Percentiles rank a stretch among this genome's conserved stretches.
Evolutionary conservation across 1,140 invertebrate genomes (phyloP).

Genomic region (Hycleus phaleratus): DNA sequence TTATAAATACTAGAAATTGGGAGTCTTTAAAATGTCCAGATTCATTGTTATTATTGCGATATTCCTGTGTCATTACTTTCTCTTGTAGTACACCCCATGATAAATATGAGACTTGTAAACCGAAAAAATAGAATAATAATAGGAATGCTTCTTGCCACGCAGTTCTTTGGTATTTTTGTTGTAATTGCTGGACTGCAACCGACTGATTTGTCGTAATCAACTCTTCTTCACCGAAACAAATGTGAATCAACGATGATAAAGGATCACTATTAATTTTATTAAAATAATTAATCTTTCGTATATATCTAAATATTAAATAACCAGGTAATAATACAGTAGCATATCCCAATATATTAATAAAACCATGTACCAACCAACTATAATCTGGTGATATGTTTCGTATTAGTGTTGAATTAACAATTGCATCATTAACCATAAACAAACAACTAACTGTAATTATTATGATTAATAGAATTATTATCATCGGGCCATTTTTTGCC

Average conservation of each 20-base stretch:
- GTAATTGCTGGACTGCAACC: slow-evolving; percentile 13
- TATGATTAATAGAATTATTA: too few relatives aligned
- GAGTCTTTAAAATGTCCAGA: slow-evolving; percentile 79
- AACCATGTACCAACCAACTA: slow-evolving; percentile 68
- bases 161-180: slow-evolving; percentile 33
- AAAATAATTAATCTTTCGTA: slow-evolving; percentile 71
- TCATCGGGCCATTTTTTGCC: too few relatives aligned
- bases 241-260: slow-evolving; percentile 47
- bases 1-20: slow-evolving; percentile 92
- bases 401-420: slow-evolving; percentile 2
- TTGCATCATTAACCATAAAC: background rate
- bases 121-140: slow-evolving; percentile 73
- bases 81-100: slow-evolving; percentile 93
- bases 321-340: slow-evolving; percentile 80
- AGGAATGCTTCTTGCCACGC: slow-evolving; percentile 50
- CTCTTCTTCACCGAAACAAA: slow-evolving; percentile 54
- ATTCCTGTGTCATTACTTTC: slow-evolving; percentile 83
- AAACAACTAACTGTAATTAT: too few relatives aligned
- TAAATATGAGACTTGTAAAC: slow-evolving; percentile 83
- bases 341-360: slow-evolving; percentile 83
- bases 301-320: slow-evolving; percentile 75
- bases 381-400: slow-evolving; percentile 40
- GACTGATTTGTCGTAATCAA: slow-evolving; percentile 31
- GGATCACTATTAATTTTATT: slow-evolving; percentile 66
- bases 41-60: slow-evolving; percentile 52